phyloP scores from a whole-genome alignment of 2,888 invertebrate genomes.

The Xestia sexstrigata region DNA sequence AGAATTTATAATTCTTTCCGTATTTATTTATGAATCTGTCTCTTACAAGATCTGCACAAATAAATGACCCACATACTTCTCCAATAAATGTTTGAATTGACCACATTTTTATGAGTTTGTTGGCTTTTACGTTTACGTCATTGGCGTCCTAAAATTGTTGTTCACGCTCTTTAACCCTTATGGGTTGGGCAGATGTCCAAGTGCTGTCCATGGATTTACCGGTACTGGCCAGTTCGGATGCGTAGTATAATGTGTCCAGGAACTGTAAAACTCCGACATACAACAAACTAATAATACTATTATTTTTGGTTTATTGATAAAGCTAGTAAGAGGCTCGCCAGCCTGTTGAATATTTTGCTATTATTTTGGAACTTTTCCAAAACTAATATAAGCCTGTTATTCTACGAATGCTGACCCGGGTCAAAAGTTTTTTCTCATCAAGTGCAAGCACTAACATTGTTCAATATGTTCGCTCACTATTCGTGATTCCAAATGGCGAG shows the following conservation, averaged over 20 bases:
- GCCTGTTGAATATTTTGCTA: neutral
- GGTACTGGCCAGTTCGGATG: slow-evolving; percentile 5
- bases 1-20: neutral
- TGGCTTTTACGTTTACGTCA: slow-evolving; percentile 48
- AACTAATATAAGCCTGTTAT: neutral
- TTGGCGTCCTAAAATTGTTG: slow-evolving; percentile 40
- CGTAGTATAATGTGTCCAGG: neutral
- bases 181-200: slow-evolving; percentile 56
- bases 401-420: neutral
- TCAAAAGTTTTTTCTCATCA: neutral
- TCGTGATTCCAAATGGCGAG: neutral
- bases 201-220: slow-evolving; percentile 14
- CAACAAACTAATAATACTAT: neutral
- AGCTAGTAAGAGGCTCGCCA: neutral
- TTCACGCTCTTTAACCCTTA: slow-evolving; percentile 58
- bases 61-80: slow-evolving; percentile 41
- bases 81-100: slow-evolving; percentile 36
- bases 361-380: neutral
- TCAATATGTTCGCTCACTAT: neutral
- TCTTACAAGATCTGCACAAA: slow-evolving; percentile 14
- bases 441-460: neutral
- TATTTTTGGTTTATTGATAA: neutral
- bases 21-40: neutral
- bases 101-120: slow-evolving; percentile 53
- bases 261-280: neutral